Conservation (phyloP, 2,797 vertebrate genomes). For the Thalassophryne amazonica region DNA sequence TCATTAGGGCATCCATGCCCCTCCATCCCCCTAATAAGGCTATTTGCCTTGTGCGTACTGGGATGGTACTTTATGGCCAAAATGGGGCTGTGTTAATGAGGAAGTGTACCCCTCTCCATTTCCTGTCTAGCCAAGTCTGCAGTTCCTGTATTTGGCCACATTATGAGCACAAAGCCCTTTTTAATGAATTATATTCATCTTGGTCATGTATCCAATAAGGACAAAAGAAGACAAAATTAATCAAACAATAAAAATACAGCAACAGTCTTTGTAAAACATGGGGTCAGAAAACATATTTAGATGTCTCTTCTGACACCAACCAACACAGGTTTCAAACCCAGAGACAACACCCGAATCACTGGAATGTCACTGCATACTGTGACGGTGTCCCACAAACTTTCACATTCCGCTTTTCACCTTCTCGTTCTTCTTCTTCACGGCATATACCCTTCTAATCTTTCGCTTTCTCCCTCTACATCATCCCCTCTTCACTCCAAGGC, state of each 20-base stretch:
- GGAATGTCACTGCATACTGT: conserved; percentile 45
- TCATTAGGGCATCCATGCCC: conserved; percentile 73
- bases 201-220: conserved; percentile 46
- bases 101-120: conserved; percentile 75
- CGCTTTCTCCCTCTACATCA: conserved; percentile 51
- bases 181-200: conserved; percentile 79
- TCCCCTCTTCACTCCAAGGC: conserved; percentile 63
- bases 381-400: conserved; percentile 34
- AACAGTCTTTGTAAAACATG: neutral
- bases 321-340: conserved; percentile 22
- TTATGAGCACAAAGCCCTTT: conserved; percentile 65
- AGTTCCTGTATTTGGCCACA: conserved; percentile 69
- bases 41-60: conserved; percentile 71
- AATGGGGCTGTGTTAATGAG: conserved; percentile 79
- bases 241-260: conserved; percentile 8
- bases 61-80: conserved; percentile 76
- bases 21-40: conserved; percentile 66
- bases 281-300: conserved; percentile 6
- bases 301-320: conserved; percentile 6
- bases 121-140: conserved; percentile 79
- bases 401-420: conserved; percentile 23
- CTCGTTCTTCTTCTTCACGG: conserved; percentile 45
- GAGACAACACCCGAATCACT: conserved; percentile 48
- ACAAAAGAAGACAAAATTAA: conserved; percentile 25
- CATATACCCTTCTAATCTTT: conserved; percentile 52